These are phyloP conservation scores for Allygus modestus DNA, from an alignment of 2,888 invertebrate species.

Conservation along the genomic window DNA sequence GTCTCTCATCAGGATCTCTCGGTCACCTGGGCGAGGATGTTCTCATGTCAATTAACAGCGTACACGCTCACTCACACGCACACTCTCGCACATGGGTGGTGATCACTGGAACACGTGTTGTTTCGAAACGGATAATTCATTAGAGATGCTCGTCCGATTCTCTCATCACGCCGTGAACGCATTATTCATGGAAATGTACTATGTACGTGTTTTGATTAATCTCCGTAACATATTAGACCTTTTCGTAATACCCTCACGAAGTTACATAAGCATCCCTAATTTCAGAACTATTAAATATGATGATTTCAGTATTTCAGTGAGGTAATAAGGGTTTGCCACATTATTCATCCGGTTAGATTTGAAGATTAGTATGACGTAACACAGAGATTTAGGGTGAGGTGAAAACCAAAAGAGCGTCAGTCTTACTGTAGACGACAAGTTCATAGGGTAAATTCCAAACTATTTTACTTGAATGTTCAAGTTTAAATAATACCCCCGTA, in stretches of 20 bases:
- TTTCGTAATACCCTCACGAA: not conserved
- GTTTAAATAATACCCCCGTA: no score
- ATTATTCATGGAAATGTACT: constrained; percentile 8
- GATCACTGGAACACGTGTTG: not conserved
- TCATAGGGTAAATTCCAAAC: no score
- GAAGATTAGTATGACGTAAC: no score
- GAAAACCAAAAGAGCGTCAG: no score
- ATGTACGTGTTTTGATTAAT: constrained; percentile 23
- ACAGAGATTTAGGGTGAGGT: no score
- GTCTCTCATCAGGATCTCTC: not conserved
- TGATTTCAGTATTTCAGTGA: no score
- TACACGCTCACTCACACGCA: not conserved
- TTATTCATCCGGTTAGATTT: not conserved
- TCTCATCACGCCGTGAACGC: not conserved
- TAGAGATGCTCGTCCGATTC: not conserved
- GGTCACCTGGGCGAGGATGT: not conserved
- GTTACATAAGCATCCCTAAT: not conserved
- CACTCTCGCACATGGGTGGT: not conserved
- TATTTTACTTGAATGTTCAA: no score
- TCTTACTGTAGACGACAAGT: no score
- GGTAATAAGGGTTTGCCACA: not conserved
- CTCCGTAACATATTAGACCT: not conserved
- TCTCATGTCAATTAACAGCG: constrained; percentile 21
- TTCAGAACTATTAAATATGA: no score
- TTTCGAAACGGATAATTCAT: not conserved